phyloP scores from a whole-genome alignment of 2,113 vertebrate genomes.

The Catagonus wagneri region DNA sequence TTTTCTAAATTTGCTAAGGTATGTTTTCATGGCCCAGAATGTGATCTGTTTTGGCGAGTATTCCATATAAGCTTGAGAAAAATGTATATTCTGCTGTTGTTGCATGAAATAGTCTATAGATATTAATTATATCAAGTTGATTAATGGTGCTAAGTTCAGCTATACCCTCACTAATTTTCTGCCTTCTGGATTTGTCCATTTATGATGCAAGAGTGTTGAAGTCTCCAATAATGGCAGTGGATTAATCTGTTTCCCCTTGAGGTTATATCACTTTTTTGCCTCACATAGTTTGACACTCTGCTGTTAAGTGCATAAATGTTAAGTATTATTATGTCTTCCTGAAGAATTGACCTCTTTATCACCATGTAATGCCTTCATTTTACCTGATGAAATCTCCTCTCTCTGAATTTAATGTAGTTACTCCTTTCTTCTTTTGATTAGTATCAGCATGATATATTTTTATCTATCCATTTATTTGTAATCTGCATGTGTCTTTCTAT shows the following conservation, averaged over 20 bases:
- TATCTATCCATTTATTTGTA: background rate
- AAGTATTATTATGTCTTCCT: background rate
- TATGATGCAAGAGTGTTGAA: background rate
- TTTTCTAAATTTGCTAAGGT: background rate
- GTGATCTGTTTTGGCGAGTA: background rate
- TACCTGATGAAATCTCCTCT: background rate
- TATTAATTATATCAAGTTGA: background rate
- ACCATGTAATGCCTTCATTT: background rate
- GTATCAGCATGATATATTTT: background rate
- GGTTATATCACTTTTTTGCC: background rate
- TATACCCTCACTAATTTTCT: conserved; percentile 16
- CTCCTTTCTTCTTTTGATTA: background rate
- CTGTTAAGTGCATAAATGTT: background rate
- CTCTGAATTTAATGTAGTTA: background rate
- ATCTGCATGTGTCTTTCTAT: background rate
- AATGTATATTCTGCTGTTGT: background rate
- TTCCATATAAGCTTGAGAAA: background rate
- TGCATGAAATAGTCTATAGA: background rate
- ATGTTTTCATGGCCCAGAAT: background rate
- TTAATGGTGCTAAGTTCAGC: background rate
- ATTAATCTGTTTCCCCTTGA: background rate
- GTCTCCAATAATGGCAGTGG: background rate
- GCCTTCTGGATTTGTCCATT: background rate
- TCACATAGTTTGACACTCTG: background rate
- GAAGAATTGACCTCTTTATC: background rate